These are phyloP conservation scores for Mastigias papua DNA, from an alignment of 30 jellyfish, hydroid and myxozoan species.

Conservation along the genomic window DNA sequence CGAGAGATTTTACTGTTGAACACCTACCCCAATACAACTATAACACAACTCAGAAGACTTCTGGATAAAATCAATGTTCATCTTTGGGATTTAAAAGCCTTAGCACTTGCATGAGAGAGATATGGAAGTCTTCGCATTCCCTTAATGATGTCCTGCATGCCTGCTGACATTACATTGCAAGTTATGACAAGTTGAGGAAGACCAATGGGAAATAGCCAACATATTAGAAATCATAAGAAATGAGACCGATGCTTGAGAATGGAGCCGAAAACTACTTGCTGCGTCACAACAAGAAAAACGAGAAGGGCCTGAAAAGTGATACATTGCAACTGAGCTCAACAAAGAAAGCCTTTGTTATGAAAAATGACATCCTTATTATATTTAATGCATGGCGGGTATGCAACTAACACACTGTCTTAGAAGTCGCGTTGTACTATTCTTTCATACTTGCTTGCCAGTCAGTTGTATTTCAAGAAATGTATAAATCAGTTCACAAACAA, in stretches of 20 bases:
- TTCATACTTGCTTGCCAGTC: no score
- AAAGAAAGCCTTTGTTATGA: constrained; percentile 31
- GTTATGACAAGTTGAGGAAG: constrained; percentile 1
- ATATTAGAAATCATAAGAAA: constrained; percentile 50
- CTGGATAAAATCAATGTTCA: constrained; percentile 36
- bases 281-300: not conserved
- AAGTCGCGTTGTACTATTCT: not conserved
- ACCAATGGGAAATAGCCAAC: constrained; percentile 9
- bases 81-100: constrained; percentile 5
- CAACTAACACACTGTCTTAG: not conserved
- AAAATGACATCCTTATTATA: not conserved
- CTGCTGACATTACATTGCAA: constrained; percentile 33
- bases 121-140: constrained; percentile 25
- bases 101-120: constrained; percentile 28
- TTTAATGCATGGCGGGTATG: not conserved
- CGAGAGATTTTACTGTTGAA: constrained; percentile 15
- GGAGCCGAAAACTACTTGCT: not conserved
- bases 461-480: no score
- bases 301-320: not conserved
- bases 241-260: constrained; percentile 33
- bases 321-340: constrained; percentile 15
- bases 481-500: no score
- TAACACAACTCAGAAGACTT: constrained; percentile 9
- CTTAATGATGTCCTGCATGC: constrained; percentile 35
- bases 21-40: constrained; percentile 21